phyloP scores from a whole-genome alignment of 2,888 invertebrate species.

The Idaea dimidiata region DNA sequence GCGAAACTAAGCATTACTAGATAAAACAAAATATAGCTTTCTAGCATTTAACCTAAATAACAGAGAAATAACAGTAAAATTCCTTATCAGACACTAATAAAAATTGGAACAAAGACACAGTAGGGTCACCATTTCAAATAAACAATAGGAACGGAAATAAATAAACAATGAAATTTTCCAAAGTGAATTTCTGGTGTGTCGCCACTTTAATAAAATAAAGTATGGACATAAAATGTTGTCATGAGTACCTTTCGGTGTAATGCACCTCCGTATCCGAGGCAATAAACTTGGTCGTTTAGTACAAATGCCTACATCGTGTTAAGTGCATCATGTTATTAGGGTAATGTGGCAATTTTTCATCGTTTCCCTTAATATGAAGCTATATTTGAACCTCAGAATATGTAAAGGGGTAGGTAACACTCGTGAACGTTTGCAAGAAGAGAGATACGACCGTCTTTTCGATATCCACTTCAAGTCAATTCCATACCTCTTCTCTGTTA shows the following conservation, averaged over 20 bases:
- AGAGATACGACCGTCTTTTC: neutral
- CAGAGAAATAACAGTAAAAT: neutral
- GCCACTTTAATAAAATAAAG: conserved; percentile 21
- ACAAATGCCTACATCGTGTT: conserved; percentile 37
- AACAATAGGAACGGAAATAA: neutral
- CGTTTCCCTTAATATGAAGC: conserved; percentile 1
- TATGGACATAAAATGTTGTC: conserved; percentile 12
- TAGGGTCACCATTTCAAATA: neutral
- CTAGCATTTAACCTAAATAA: neutral
- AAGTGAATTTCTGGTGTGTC: neutral
- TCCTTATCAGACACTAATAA: neutral
- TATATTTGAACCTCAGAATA: neutral
- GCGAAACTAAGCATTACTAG: too few relatives aligned
- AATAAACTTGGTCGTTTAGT: conserved; percentile 42
- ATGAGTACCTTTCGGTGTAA: conserved; percentile 7
- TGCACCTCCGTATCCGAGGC: conserved; percentile 17
- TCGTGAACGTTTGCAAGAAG: neutral
- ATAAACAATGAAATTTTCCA: neutral
- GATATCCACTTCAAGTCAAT: neutral
- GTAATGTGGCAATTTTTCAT: conserved; percentile 45
- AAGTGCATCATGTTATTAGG: conserved; percentile 52
- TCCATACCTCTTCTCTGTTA: neutral
- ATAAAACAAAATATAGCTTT: neutral
- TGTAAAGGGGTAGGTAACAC: neutral
- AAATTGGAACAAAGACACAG: neutral